Percentiles rank a stretch among this genome's conserved stretches.
Evolutionary conservation across 1,140 invertebrate genomes (phyloP).

Genomic region (Hormaphis cornu): DNA sequence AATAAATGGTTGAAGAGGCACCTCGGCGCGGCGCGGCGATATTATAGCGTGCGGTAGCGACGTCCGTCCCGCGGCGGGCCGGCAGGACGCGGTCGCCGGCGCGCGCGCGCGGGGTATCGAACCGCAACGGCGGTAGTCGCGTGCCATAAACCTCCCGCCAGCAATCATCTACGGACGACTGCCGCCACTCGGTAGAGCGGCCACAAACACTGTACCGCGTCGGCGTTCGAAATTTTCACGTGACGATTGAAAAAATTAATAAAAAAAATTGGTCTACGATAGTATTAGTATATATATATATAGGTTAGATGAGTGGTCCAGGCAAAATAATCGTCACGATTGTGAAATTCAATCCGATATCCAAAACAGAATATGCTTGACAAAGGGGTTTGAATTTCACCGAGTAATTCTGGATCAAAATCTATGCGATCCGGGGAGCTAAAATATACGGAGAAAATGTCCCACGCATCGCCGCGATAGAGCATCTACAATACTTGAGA

Average conservation of each 20-base stretch:
- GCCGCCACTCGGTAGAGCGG: background rate
- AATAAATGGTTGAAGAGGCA: slow-evolving; percentile 33
- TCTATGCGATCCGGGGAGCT: slow-evolving; percentile 55
- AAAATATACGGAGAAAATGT: slow-evolving; percentile 62
- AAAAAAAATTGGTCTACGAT: too few relatives aligned
- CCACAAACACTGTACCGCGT: background rate
- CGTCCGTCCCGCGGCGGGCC: slow-evolving; percentile 6
- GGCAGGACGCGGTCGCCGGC: background rate
- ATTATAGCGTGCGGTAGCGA: slow-evolving; percentile 26
- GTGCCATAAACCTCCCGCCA: slow-evolving; percentile 32
- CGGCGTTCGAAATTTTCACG: too few relatives aligned
- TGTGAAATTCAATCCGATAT: slow-evolving; percentile 73
- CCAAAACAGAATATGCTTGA: slow-evolving; percentile 65
- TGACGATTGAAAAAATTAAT: too few relatives aligned
- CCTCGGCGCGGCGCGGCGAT: slow-evolving; percentile 19
- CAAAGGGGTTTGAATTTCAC: slow-evolving; percentile 68
- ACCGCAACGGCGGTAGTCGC: slow-evolving; percentile 32
- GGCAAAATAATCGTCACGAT: slow-evolving; percentile 68
- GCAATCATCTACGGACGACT: slow-evolving; percentile 31
- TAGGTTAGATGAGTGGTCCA: too few relatives aligned
- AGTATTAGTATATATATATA: too few relatives aligned
- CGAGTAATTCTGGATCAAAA: slow-evolving; percentile 54
- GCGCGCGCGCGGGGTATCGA: slow-evolving; percentile 25
- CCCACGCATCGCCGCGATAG: slow-evolving; percentile 58
- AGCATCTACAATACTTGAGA: slow-evolving; percentile 54